Evolutionary conservation across 2,113 vertebrate species (phyloP).

Genomic region (Aldabrachelys gigantea): DNA sequence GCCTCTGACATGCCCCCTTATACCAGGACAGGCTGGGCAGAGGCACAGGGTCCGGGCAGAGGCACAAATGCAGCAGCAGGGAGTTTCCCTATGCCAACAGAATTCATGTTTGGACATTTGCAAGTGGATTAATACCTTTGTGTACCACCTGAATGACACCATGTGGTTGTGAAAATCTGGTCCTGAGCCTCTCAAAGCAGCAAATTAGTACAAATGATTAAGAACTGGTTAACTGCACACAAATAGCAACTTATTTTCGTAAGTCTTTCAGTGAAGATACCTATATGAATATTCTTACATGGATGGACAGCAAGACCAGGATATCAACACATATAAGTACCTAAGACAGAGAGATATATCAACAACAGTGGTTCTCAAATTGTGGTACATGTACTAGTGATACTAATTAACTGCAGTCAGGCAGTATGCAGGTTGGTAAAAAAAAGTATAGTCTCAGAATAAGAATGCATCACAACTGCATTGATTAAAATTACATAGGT

Average conservation of each 20-base stretch:
- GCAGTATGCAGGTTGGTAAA: not conserved
- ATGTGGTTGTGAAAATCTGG: not conserved
- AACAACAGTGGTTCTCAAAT: not conserved
- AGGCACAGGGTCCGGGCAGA: not conserved
- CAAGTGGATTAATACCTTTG: not conserved
- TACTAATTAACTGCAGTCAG: conserved; percentile 44
- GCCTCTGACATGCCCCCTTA: not conserved
- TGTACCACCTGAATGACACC: not conserved
- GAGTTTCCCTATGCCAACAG: not conserved
- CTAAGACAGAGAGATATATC: not conserved
- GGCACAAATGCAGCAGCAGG: not conserved
- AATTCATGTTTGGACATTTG: not conserved
- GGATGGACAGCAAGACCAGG: not conserved
- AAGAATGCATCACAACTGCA: conserved; percentile 62
- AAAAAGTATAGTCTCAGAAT: conserved; percentile 1
- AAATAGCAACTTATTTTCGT: not conserved
- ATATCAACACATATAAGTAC: not conserved
- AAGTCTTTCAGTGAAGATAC: not conserved
- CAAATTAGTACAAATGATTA: not conserved
- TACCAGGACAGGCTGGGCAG: not conserved
- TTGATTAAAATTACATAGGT: conserved; percentile 62
- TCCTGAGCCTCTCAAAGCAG: not conserved
- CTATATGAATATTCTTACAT: not conserved
- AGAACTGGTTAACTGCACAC: not conserved
- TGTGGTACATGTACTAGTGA: not conserved